Base-by-base conservation (phyloP, 2,888 invertebrate genomes). In the Orthonychiurus folsomi region DNA sequence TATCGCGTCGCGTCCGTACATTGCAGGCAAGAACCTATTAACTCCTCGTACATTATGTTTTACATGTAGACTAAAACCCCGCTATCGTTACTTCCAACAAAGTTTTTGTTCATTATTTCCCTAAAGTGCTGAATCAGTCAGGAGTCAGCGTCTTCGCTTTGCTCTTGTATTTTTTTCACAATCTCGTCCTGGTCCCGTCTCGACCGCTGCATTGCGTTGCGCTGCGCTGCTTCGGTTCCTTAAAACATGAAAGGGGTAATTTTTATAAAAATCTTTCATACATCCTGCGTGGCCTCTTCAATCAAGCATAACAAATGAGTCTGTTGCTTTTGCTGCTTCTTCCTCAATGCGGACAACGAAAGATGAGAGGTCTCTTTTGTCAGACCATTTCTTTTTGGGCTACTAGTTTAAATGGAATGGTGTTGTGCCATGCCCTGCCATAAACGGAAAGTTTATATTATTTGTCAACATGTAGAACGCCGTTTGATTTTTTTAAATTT, bases 241-340 rank as follows among this genome's bases (percentile, higher is more conserved):
- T 37, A 37, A 37, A 37, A 37, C 37, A 37, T 37, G 37, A 37
- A 37, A 37, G 37, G 37, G 37, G 37, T 37, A 37, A 37, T 37
- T 37, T 37, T 37, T 37, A 37, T 37, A 37, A 37, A 37, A 37
- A 37, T 37, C 15, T 9, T 37, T 9, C 37, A 9, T 37, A 37
- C 37, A 37, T 5, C 15, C 37, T 5, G 15, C 37, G n/a, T n/a
- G n/a, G n/a, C 37, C 37, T 5, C 37, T 37, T 15, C 37, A 37
- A 37, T 37, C 37, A 37, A 37, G 37, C 37, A 37, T 37, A 37
- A 37, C 37, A 37, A 37, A 37, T 37, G 37, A 37, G 9, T 37
- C 37, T 37, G 37, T 37, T 37, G 5, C 37, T 37, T 37, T n/a
- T n/a, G n/a, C n/a, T n/a, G n/a, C n/a, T n/a, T n/a, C n/a, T n/a